Conservation (phyloP, 2,888 invertebrate species). For the Pterobdella sp. region DNA sequence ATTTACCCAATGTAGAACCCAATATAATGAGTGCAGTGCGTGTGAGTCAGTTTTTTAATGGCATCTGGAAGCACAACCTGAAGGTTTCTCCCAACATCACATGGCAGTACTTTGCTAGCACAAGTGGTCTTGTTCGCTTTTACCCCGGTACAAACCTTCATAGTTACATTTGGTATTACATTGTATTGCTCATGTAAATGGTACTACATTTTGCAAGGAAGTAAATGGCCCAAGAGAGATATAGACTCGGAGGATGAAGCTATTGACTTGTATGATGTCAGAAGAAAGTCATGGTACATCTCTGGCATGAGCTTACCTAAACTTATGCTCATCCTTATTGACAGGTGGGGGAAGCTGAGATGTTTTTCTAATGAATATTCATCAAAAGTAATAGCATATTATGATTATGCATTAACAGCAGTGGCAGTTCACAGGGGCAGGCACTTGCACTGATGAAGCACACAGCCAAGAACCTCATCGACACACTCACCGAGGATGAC, state of each 20-base stretch:
- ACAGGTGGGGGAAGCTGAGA: too few species aligned
- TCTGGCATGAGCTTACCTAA: conserved; percentile 54
- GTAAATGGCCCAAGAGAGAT: conserved; percentile 7
- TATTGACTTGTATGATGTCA: conserved; percentile 53
- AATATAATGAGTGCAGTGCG: conserved; percentile 53
- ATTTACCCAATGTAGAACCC: too few species aligned
- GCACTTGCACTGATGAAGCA: conserved; percentile 54
- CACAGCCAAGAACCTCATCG: conserved; percentile 53
- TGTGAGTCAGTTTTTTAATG: conserved; percentile 52
- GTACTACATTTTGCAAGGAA: too few species aligned
- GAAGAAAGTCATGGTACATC: conserved; percentile 53
- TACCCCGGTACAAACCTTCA: conserved; percentile 48
- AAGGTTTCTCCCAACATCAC: conserved; percentile 49
- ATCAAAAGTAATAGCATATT: not conserved
- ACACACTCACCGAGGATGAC: conserved; percentile 55
- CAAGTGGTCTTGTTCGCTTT: conserved; percentile 52
- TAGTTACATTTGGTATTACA: not conserved
- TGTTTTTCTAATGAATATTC: too few species aligned
- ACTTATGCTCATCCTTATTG: conserved; percentile 55
- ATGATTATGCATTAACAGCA: conserved; percentile 41
- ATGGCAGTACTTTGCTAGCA: conserved; percentile 55
- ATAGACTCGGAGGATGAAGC: conserved; percentile 33
- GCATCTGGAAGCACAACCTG: conserved; percentile 49
- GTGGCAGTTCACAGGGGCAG: conserved; percentile 55
- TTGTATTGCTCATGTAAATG: too few species aligned